Percentiles rank a stretch among this genome's conserved stretches.
These are phyloP conservation scores for Dendrolimus punctatus DNA, from an alignment of 1,140 invertebrate genomes.

Conservation along the genomic window DNA sequence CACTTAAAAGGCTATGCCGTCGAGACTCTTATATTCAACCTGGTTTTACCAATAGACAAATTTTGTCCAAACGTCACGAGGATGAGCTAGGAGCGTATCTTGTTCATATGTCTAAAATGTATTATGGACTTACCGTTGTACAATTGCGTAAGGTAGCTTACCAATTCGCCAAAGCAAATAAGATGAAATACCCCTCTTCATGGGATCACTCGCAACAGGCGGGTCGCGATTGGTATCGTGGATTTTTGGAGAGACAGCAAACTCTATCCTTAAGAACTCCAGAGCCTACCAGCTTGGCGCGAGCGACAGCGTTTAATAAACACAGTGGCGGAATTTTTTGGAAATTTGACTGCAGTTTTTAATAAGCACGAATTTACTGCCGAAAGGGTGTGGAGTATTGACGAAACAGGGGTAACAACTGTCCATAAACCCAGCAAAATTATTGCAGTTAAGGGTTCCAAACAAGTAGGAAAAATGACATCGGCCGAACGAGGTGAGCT, in stretches of 20 bases:
- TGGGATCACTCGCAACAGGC: constrained; percentile 24
- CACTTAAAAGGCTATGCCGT: too few species aligned
- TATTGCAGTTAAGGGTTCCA: not conserved
- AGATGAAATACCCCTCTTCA: constrained; percentile 20
- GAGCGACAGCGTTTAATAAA: constrained; percentile 46
- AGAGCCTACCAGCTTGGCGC: constrained; percentile 41
- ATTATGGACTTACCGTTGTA: constrained; percentile 33
- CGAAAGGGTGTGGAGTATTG: constrained; percentile 20
- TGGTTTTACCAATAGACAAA: too few species aligned
- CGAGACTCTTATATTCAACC: too few species aligned
- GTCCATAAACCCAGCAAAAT: not conserved
- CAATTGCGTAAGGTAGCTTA: constrained; percentile 36
- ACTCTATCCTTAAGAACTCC: constrained; percentile 38
- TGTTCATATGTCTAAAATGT: constrained; percentile 40
- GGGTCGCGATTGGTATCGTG: constrained; percentile 18
- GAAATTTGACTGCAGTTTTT: constrained; percentile 28
- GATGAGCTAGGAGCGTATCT: too few species aligned
- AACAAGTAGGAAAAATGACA: constrained; percentile 1
- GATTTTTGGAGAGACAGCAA: constrained; percentile 33
- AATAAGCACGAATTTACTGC: constrained; percentile 10
- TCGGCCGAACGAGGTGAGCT: not conserved
- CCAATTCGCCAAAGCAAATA: constrained; percentile 32
- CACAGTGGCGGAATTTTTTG: constrained; percentile 38
- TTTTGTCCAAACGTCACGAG: too few species aligned
- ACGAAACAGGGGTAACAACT: not conserved